phyloP scores from a whole-genome alignment of 2,888 invertebrate genomes.

The Drosophila macrospina region DNA sequence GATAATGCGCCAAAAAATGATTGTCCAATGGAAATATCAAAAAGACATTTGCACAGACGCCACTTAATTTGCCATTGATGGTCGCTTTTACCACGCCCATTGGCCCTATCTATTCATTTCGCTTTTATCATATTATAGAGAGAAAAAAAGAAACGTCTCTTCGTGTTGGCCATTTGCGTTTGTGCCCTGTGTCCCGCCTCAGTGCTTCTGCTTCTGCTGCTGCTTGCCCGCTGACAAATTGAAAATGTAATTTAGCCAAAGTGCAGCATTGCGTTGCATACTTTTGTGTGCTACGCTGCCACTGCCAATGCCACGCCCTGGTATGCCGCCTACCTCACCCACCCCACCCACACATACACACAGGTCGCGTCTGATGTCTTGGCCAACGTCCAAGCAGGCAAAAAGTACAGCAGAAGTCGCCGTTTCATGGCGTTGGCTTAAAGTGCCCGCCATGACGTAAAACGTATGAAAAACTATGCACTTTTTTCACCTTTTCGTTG shows the following conservation, averaged over 20 bases:
- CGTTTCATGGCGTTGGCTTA: slow-evolving; percentile 36
- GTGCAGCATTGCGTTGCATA: slow-evolving; percentile 71
- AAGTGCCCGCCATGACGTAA: slow-evolving; percentile 54
- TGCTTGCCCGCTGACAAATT: slow-evolving; percentile 69
- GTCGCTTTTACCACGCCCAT: slow-evolving; percentile 28
- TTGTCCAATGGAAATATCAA: slow-evolving; percentile 67
- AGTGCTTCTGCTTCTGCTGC: no score
- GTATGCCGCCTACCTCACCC: neutral
- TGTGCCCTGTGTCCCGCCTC: no score
- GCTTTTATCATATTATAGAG: slow-evolving; percentile 34
- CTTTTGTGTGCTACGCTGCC: slow-evolving; percentile 32
- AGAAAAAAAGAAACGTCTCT: no score
- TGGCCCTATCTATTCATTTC: slow-evolving; percentile 28
- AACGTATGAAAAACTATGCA: slow-evolving; percentile 63
- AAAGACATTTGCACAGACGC: slow-evolving; percentile 64
- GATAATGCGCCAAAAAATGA: slow-evolving; percentile 52
- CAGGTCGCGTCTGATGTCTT: slow-evolving; percentile 33
- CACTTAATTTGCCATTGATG: slow-evolving; percentile 60
- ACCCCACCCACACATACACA: no score
- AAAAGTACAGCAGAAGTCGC: slow-evolving; percentile 44
- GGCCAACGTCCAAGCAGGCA: slow-evolving; percentile 61
- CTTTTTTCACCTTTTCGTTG: slow-evolving; percentile 31
- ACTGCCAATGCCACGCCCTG: slow-evolving; percentile 26
- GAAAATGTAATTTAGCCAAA: slow-evolving; percentile 78
- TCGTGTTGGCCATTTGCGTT: slow-evolving; percentile 42